Base-by-base conservation (phyloP, 2,888 invertebrate genomes). In the Drosophila dives region DNA sequence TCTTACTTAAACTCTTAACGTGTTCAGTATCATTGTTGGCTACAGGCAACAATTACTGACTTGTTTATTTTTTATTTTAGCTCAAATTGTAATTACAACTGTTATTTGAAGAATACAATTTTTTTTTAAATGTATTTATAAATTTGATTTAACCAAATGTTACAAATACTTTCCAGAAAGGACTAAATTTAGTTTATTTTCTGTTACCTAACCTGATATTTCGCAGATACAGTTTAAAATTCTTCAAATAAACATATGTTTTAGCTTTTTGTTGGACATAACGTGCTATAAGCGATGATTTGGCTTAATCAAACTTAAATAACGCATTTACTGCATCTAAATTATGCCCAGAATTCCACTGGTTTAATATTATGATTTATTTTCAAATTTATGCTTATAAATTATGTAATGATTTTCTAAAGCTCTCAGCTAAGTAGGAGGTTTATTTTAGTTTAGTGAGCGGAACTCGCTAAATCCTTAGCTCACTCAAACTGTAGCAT, bases 271-370 rank as follows among this genome's bases (percentile, higher is more conserved):
- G 20, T 42, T 12, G 0, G 2, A 42, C 3, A 1, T 20, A 6
- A 11, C 11, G 6, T 12, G 2, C n/a, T 6, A 3, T 20, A n/a
- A n/a, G 0, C 11, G 1, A 2, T 2, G 6, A n/a, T 11, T n/a
- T 20, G 11, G 42, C 11, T 42, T 12, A 20, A 7, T 45, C 3
- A 45, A 20, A 15, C 12, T 45, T 4, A 20, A 45, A 23, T 45
- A 45, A 4, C 23, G 4, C 15, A 8, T 15, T 23, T 8, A 23
- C 23, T 23, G 23, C n/a, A 40, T 15, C 15, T 23, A 4, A 12
- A 45, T n/a, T n/a, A n/a, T n/a, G n/a, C n/a, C n/a, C n/a, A n/a
- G n/a, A n/a, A n/a, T 45, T 23, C 15, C 8, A 23, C 0, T 45
- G 12, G 45, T 15, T 15, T 0, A 2, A 2, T 15, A 15, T 23